These are phyloP conservation scores for Nomada lathburiana DNA, from an alignment of 2,888 invertebrate species.

Conservation along the genomic window DNA sequence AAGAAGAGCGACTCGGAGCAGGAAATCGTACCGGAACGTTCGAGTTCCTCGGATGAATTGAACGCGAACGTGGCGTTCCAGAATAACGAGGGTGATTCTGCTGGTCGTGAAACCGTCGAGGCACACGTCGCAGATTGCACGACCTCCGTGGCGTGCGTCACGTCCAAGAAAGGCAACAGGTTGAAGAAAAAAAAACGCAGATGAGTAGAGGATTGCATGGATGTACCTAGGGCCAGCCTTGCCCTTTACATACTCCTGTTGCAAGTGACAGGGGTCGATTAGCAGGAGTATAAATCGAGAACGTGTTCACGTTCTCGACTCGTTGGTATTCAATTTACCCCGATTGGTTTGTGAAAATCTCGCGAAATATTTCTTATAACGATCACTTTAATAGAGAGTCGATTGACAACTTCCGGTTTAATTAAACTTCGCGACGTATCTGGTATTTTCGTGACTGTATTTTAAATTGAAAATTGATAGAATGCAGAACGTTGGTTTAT, in stretches of 20 bases:
- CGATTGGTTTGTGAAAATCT: background rate
- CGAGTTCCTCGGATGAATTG: conserved; percentile 77
- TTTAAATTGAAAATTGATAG: conserved; percentile 1
- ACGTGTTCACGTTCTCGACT: conserved; percentile 24
- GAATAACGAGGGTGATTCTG: conserved; percentile 72
- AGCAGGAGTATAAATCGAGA: conserved; percentile 58
- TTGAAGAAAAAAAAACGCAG: conserved; percentile 83
- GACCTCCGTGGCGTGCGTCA: conserved; percentile 57
- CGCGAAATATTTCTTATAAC: background rate
- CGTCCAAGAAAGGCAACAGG: conserved; percentile 77
- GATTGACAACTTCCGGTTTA: background rate
- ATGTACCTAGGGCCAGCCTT: conserved; percentile 83
- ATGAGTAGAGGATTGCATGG: conserved; percentile 84
- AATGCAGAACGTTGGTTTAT: conserved; percentile 6
- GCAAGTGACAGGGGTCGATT: conserved; percentile 83
- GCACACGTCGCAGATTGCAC: conserved; percentile 45
- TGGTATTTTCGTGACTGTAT: conserved; percentile 28
- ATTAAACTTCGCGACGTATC: conserved; percentile 8
- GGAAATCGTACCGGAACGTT: conserved; percentile 74
- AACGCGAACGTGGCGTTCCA: conserved; percentile 73
- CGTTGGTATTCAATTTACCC: background rate
- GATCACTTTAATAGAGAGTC: background rate
- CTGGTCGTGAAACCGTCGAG: conserved; percentile 55
- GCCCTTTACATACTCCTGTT: conserved; percentile 82
- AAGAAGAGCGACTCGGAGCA: conserved; percentile 76